Evolutionary conservation across 2,113 vertebrate species (phyloP), one percentile per base, ranked within the genome.

Genomic region (Oncorhynchus nerka): DNA sequence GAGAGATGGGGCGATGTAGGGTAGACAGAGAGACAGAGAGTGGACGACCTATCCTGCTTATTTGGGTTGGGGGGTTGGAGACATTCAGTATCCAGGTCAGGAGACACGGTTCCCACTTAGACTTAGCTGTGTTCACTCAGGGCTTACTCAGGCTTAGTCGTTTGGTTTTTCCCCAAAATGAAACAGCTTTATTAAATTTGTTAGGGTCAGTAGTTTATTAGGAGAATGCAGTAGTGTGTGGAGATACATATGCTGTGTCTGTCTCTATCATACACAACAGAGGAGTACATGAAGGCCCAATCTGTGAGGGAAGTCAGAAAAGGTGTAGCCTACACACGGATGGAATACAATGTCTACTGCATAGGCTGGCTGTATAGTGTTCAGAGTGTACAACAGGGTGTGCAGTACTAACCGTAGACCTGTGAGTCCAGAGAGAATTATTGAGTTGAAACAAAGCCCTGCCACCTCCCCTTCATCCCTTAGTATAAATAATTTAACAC

Each of bases 401-500:
- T 4, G 51, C 51, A 55, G 64, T 64, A 61, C 66, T 5, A 30
- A 75, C 71, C 48, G 15, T 45, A 45, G 73, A 61, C 20, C 71
- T 61, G 68, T 75, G 71, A 70, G 39, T n/a, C 73, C 62, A 69
- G 66, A 67, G 71, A 73, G 82, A 81, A 83, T 85, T 84, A 77
- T 80, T 79, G 79, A 84, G 68, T 73, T 75, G 73, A 78, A 89
- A 84, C 73, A 81, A 71, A 76, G 71, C 28, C 73, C 61, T 34
- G 57, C 70, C 76, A 70, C 62, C 69, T 71, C 66, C 48, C 32
- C 67, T 68, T 68, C 67, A 9, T 68, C 67, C 70, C 24, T 68
- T 64, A 70, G 16, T 65, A 84, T 85, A 82, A 88, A 85, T 90
- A 87, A 85, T 85, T 67, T 8, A 86, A 28, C 67, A 6, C 26